Evolutionary conservation across 2,113 vertebrate genomes (phyloP).

Genomic region (Hiodon tergisus): DNA sequence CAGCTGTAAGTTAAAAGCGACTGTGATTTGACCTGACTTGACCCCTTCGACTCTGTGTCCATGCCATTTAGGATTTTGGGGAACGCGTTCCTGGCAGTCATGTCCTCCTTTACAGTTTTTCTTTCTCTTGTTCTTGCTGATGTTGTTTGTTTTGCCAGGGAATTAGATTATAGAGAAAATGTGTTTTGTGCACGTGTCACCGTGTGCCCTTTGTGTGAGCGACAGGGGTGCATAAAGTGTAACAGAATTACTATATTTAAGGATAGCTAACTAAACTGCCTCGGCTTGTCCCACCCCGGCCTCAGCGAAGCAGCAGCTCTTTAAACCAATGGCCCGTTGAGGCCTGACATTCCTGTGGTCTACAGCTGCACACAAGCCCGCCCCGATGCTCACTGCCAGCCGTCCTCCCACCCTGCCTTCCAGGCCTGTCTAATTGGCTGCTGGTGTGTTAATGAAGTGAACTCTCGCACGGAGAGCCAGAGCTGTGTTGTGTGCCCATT

Average conservation of each 20-base stretch:
- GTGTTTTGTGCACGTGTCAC: slow-evolving; percentile 19
- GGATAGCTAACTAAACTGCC: background rate
- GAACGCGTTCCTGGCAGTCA: background rate
- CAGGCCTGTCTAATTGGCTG: background rate
- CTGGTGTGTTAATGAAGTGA: background rate
- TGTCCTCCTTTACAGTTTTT: background rate
- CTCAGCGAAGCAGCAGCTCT: background rate
- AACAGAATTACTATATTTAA: background rate
- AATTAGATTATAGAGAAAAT: background rate
- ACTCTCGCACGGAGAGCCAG: background rate
- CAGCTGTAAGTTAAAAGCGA: slow-evolving; percentile 25
- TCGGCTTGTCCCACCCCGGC: background rate
- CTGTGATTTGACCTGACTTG: slow-evolving; percentile 26
- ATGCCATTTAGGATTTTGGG: slow-evolving; percentile 16
- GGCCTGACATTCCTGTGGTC: slow-evolving; percentile 4
- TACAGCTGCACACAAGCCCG: background rate
- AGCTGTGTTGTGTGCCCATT: background rate
- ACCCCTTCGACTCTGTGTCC: slow-evolving; percentile 3
- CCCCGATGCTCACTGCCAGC: background rate
- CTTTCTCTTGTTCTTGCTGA: no score
- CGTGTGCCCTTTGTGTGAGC: slow-evolving; percentile 10
- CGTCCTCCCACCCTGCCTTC: background rate
- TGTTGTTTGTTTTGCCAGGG: no score
- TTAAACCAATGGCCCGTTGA: background rate
- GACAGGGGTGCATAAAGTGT: slow-evolving; percentile 23